Conservation (phyloP, 1,140 invertebrate species). For the Thrips palmi region DNA sequence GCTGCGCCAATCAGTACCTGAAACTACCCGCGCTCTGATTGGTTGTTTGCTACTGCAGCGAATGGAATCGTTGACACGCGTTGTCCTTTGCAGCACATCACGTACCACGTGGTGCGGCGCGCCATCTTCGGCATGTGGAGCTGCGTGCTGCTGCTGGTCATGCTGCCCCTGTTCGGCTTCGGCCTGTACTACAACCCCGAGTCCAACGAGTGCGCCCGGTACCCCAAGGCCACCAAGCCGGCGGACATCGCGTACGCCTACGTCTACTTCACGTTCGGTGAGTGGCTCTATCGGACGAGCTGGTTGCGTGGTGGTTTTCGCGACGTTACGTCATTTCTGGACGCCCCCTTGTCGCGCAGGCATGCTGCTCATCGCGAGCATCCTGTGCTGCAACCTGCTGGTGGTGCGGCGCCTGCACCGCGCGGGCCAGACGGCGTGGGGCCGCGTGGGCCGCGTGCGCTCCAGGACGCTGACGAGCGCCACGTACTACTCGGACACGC, state of each 20-base stretch:
- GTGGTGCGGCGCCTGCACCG: slow-evolving; percentile 54
- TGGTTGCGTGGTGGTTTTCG: no score
- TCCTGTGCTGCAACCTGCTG: slow-evolving; percentile 62
- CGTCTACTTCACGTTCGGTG: slow-evolving; percentile 58
- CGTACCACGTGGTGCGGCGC: slow-evolving; percentile 51
- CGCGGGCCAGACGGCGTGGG: slow-evolving; percentile 22
- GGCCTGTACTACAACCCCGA: slow-evolving; percentile 47
- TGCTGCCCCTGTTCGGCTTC: slow-evolving; percentile 56
- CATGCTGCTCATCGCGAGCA: slow-evolving; percentile 45
- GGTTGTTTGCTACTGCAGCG: no score
- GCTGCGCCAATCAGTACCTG: no score
- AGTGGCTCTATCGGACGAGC: slow-evolving; percentile 20
- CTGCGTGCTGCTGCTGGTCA: slow-evolving; percentile 45
- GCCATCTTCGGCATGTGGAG: slow-evolving; percentile 49
- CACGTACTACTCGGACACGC: no score
- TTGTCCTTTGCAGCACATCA: slow-evolving; percentile 51
- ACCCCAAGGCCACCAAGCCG: slow-evolving; percentile 41
- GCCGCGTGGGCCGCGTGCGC: slow-evolving; percentile 22
- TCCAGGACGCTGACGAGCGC: no score
- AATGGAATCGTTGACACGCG: no score
- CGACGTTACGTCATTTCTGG: no score
- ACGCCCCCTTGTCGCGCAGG: slow-evolving; percentile 38
- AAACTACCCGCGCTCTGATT: no score
- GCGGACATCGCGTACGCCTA: slow-evolving; percentile 56
- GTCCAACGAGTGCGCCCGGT: slow-evolving; percentile 36